Base-by-base conservation (phyloP, 2,888 invertebrate species). In the Pseudolycoriella hygida region DNA sequence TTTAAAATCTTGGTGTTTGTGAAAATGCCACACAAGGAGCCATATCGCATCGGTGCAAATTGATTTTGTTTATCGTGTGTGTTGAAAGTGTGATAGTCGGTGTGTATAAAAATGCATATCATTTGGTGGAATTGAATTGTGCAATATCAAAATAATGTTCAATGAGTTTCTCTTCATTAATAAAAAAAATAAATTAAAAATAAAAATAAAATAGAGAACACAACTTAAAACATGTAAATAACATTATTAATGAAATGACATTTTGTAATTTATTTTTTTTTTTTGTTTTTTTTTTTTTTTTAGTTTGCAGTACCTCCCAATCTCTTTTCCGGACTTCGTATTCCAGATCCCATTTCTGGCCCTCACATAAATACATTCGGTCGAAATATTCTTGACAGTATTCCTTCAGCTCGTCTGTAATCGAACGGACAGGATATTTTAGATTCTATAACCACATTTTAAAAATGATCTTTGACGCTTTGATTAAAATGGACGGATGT, bases 291-390 rank as follows among this genome's bases (percentile, higher is more conserved):
- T 34, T 51, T 50, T 50, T 49, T 51, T 50, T 50, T 53, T 43
- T 50, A 30, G 43, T 46, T 58, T 68, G 73, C 75, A 77, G 80
- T 84, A 94, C 94, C 90, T 96, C 96, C 77, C 86, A 93, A 77
- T 96, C 96, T 81, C 92, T 92, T 79, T 90, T 93, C 76, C 92
- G 85, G 77, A 96, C 93, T 81, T 93, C 90, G 77, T 87, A 85
- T 83, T 97, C 97, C 87, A 97, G 90, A 85, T 97, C 97, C 85
- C 94, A 97, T 80, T 96, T 96, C 76, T 92, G 90, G 76, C 89
- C 86, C 80, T 96, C 96, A 80, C 93, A 87, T 76, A 82, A 77
- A 80, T 83, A 83, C 80, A 94, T 82, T 77, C 90, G 89, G 72
- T 87, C 83, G 82, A 86, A 83, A 80, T 93, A 89, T 75, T 87